Conservation (phyloP, 2,888 invertebrate genomes). For the Dicycla oo region DNA sequence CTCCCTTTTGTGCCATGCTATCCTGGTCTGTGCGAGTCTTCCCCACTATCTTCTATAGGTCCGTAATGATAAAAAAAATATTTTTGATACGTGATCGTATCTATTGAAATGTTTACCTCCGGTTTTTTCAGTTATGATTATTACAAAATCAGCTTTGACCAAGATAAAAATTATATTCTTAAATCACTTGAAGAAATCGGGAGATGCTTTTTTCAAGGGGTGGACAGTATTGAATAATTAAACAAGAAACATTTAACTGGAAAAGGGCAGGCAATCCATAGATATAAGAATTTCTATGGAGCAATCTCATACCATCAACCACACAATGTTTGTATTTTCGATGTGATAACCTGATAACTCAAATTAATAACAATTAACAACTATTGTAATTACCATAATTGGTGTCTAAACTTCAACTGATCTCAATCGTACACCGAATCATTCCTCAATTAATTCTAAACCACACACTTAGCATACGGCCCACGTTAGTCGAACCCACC, state of each 20-base stretch:
- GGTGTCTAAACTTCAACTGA: neutral
- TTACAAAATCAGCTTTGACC: neutral
- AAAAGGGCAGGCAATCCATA: no score
- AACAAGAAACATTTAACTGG: neutral
- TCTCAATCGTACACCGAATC: neutral
- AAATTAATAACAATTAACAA: neutral
- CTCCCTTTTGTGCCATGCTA: neutral
- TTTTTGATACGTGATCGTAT: no score
- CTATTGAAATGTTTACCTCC: no score
- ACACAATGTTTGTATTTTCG: neutral
- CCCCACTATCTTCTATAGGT: neutral
- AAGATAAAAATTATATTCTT: neutral
- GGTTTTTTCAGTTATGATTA: neutral
- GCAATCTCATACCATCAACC: neutral
- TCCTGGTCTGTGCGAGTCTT: neutral
- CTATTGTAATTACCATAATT: neutral
- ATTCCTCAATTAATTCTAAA: neutral
- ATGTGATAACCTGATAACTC: neutral
- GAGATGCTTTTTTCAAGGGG: no score
- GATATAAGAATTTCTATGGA: no score
- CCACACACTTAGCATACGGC: neutral
- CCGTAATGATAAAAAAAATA: neutral
- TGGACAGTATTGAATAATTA: no score
- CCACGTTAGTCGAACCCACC: neutral
- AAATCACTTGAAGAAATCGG: no score